phyloP scores from a whole-genome alignment of 1,140 invertebrate genomes.

The Phenacoccus solenopsis region DNA sequence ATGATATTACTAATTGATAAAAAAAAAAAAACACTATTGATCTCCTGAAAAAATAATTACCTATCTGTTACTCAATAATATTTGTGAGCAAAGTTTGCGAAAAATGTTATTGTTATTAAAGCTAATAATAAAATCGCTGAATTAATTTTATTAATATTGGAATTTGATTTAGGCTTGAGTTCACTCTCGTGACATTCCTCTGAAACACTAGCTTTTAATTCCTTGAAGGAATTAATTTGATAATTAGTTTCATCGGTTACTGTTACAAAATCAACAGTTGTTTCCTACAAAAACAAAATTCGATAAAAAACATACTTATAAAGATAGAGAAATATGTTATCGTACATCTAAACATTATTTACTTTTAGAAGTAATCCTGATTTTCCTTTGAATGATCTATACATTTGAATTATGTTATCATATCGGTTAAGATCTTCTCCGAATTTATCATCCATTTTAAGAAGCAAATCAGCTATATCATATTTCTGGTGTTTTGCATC shows the following conservation, averaged over 20 bases:
- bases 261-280: not conserved
- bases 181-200: not conserved
- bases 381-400: slow-evolving; percentile 36
- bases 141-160: not conserved
- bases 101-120: not conserved
- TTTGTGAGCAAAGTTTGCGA: not conserved
- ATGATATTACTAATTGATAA: too few species aligned
- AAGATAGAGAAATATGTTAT: not conserved
- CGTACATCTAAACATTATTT: not conserved
- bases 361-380: slow-evolving; percentile 43
- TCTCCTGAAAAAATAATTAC: too few species aligned
- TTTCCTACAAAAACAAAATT: not conserved
- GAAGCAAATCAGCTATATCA: slow-evolving; percentile 33
- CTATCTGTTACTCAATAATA: too few species aligned
- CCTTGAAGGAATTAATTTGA: not conserved
- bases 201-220: not conserved
- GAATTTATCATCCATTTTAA: slow-evolving; percentile 41
- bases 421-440: slow-evolving; percentile 26
- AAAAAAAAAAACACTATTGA: too few species aligned
- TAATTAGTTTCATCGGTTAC: not conserved
- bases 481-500: slow-evolving; percentile 17
- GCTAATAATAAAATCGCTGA: not conserved
- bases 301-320: too few species aligned
- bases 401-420: slow-evolving; percentile 34
- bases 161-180: not conserved